These are phyloP conservation scores for Hippasteria phrygiana DNA, from an alignment of 53 echinoderm and acorn worm genomes.

Conservation along the genomic window DNA sequence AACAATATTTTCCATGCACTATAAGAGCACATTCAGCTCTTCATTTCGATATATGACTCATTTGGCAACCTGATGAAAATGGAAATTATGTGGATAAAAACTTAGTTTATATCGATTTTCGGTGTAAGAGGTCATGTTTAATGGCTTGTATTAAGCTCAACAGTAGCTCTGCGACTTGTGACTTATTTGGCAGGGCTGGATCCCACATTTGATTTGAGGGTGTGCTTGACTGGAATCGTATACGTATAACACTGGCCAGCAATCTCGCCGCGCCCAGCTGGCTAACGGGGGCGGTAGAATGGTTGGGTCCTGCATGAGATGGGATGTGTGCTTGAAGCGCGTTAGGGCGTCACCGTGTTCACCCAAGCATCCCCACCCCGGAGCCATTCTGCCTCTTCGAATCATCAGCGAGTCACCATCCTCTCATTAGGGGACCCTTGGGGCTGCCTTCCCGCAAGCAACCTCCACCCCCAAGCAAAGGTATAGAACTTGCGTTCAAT, in stretches of 20 bases:
- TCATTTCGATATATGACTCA: too few species aligned
- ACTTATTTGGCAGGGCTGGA: too few species aligned
- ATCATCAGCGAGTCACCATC: constrained; percentile 3
- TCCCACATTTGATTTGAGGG: neutral
- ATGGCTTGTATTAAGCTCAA: too few species aligned
- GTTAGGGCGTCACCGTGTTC: neutral
- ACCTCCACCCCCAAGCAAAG: neutral
- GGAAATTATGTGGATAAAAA: too few species aligned
- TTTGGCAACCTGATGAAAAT: too few species aligned
- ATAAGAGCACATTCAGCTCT: too few species aligned
- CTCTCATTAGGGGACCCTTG: constrained; percentile 20
- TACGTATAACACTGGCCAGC: neutral
- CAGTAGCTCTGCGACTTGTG: too few species aligned
- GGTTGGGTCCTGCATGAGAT: too few species aligned
- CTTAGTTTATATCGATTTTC: too few species aligned
- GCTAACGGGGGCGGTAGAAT: too few species aligned
- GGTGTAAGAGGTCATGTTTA: too few species aligned
- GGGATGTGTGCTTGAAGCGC: neutral
- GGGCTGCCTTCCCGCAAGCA: neutral
- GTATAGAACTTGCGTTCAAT: neutral
- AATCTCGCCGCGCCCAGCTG: neutral
- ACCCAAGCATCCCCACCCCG: neutral
- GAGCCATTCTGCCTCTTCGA: neutral
- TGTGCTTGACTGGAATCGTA: neutral
- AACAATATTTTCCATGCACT: too few species aligned